Conservation (phyloP, 23 tunicate species). For the Trididemnum clinides region DNA sequence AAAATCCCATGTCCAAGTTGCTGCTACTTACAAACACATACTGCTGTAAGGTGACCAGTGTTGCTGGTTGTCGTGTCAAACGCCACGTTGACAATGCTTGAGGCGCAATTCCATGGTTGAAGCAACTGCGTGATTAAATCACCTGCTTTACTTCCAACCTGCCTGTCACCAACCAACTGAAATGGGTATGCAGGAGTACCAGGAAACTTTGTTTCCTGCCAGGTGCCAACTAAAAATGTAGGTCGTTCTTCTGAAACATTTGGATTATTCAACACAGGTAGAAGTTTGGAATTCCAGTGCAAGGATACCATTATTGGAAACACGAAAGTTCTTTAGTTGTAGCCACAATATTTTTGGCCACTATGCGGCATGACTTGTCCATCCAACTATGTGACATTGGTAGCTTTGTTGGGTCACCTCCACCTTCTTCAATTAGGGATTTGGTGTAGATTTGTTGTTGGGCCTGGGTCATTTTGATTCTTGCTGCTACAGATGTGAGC, state of each 20-base stretch:
- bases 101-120: background rate
- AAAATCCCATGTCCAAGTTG: conserved; percentile 22
- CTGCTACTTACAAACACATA: background rate
- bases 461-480: conserved; percentile 17
- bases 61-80: conserved; percentile 25
- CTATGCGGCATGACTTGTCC: conserved; percentile 31
- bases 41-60: conserved; percentile 24
- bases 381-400: background rate
- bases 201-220: conserved; percentile 10
- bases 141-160: background rate
- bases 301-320: background rate
- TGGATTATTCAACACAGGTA: conserved; percentile 13
- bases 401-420: conserved; percentile 18
- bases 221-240: conserved; percentile 1
- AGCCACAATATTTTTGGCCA: background rate
- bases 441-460: conserved; percentile 12
- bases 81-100: background rate
- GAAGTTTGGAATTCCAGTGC: conserved; percentile 15
- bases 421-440: conserved; percentile 9
- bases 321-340: background rate
- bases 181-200: background rate
- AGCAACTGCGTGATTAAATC: background rate
- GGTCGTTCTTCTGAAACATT: conserved; percentile 12
- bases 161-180: background rate
- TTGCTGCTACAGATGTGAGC: conserved; percentile 27